These are phyloP conservation scores for Subanguina moxae DNA, from an alignment of 1,140 invertebrate species.

Conservation along the genomic window DNA sequence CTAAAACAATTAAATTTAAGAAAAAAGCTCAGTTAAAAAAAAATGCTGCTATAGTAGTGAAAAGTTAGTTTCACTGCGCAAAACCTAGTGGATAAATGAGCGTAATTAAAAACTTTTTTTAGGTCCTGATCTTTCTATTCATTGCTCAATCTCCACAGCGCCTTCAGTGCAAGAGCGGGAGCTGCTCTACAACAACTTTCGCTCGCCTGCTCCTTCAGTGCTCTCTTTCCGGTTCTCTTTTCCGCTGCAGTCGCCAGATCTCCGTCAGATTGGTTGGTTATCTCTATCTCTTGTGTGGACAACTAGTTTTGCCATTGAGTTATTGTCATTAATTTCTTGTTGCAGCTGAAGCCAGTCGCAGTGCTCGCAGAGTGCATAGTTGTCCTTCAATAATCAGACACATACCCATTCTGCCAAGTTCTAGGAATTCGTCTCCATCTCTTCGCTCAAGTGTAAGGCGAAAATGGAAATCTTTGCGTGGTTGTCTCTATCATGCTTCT, in stretches of 20 bases:
- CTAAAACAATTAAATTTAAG: too few species aligned
- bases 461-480: slow-evolving; percentile 8
- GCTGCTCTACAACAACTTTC: slow-evolving; percentile 42
- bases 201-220: slow-evolving; percentile 51
- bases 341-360: slow-evolving; percentile 42
- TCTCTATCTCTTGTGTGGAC: too few species aligned
- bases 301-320: too few species aligned
- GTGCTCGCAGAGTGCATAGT: slow-evolving; percentile 33
- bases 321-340: background rate
- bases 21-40: too few species aligned
- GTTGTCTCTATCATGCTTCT: slow-evolving; percentile 9
- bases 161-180: slow-evolving; percentile 52
- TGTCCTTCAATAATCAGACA: slow-evolving; percentile 26
- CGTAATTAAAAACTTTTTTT: background rate
- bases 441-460: slow-evolving; percentile 9
- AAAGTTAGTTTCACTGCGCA: too few species aligned
- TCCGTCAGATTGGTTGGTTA: slow-evolving; percentile 41
- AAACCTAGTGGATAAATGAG: background rate
- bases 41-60: too few species aligned
- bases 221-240: slow-evolving; percentile 35
- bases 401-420: background rate
- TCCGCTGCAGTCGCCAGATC: slow-evolving; percentile 41
- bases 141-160: slow-evolving; percentile 50
- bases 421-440: background rate
- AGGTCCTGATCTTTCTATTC: slow-evolving; percentile 2